Evolutionary conservation across 2,113 vertebrate species (phyloP), one percentile per base, ranked within the genome.

Genomic region (Tachycineta bicolor): DNA sequence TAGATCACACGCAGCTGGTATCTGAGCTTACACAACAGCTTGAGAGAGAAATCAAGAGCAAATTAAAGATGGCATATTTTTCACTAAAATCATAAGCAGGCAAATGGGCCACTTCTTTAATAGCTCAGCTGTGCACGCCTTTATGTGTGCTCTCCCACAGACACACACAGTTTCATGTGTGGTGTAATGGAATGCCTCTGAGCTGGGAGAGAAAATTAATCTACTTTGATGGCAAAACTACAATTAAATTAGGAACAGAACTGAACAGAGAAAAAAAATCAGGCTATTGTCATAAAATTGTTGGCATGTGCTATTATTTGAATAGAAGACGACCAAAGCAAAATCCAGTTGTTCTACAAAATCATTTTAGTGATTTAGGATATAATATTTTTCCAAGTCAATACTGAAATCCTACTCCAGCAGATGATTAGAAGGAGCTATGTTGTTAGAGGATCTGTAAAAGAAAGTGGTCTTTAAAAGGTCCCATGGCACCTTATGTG

Each of bases 381-480:
- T 44, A 67, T 21, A 60, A 47, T 22, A 73, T 76, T 83, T 59
- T 83, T 93, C 37, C 62, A 91, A 85, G 70, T 95, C 78, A 93
- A 93, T 91, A 93, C 29, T 79, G 67, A 94, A 93, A 76, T 89
- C 49, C 33, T 79, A 26, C 70, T 89, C 53, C 58, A 91, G 67
- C 39, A 77, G 26, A 91, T 73, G 70, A 87, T 73, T 65, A 65
- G 55, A 26, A 93, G 82, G 43, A 93, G 18, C 78, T 76, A n/a
- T 69, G 23, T 47, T 89, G 53, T 78, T 83, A 82, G 56, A 91
- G 31, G 12, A 17, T 82, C 59, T 91, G 55, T 82, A 87, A 82
- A 82, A 91, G 62, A 84, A 87, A 94, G 58, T 79, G 65, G 8
- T 64, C n/a, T 89, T 93, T 95, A 92, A 94, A 91, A 89, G 37